Conservation (phyloP, 2,888 invertebrate species). For the Busseola fusca region DNA sequence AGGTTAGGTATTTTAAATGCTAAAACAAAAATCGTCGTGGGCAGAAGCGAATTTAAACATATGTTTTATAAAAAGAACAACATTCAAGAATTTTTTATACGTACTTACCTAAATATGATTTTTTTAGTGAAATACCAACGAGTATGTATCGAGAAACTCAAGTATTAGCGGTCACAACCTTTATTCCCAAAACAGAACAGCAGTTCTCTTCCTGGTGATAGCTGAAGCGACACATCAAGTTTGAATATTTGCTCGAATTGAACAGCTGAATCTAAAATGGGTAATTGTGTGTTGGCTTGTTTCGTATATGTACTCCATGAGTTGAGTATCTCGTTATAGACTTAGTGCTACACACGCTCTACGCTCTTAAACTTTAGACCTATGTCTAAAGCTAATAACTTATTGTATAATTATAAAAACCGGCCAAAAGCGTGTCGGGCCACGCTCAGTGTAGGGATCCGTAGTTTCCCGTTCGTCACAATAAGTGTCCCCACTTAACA, state of each 20-base stretch:
- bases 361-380: no score
- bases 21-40: not conserved
- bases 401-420: not conserved
- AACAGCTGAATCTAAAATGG: conserved; percentile 61
- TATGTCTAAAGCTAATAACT: not conserved
- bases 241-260: conserved; percentile 68
- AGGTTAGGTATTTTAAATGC: not conserved
- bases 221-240: conserved; percentile 68
- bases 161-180: conserved; percentile 49
- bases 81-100: conserved; percentile 10
- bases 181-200: conserved; percentile 57
- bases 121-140: conserved; percentile 13
- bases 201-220: conserved; percentile 63
- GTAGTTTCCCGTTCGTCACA: no score
- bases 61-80: not conserved
- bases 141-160: conserved; percentile 48
- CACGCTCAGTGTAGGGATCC: no score
- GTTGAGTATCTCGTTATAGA: conserved; percentile 9
- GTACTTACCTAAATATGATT: not conserved
- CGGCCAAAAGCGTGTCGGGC: no score
- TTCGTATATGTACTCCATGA: conserved; percentile 24
- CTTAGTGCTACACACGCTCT: not conserved
- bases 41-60: not conserved
- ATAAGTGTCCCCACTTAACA: no score
- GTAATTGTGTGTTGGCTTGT: conserved; percentile 39